Evolutionary conservation across 2,888 invertebrate genomes (phyloP), one percentile per base, ranked within the genome.

Genomic region (Dendrolimus houi): DNA sequence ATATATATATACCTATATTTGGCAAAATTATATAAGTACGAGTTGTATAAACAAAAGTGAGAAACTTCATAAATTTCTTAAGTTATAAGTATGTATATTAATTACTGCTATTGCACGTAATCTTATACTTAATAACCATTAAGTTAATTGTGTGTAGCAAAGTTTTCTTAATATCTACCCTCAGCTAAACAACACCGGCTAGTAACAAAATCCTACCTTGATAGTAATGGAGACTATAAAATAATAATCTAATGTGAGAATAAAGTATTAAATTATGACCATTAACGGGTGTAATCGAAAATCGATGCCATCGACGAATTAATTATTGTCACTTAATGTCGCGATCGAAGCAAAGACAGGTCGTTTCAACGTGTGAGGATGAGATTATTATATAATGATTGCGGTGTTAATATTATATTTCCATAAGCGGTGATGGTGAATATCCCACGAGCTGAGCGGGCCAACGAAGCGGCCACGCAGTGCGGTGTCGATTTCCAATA

Each of bases 401-500:
- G 83, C 74, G 72, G 70, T 72, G 78, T 82, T 83, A 82, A 86
- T 85, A 87, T 87, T 85, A 85, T 82, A 79, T 86, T 85, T 86
- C 85, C 79, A 79, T 79, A 81, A 75, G 76, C 73, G 76, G 76
- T 67, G 73, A 63, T 71, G 74, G 71, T 9, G 29, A 29, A 29
- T 29, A 29, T 77, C 79, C 74, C 78, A 77, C 77, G 76, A 67
- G 71, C 69, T 69, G 73, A 67, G 71, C 69, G 69, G 73, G 69
- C 65, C 59, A 59, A 66, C 69, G 71, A 29, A 72, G 69, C 63
- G 72, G 65, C 68, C 74, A 29, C 29, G 29, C 70, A 68, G 74
- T 64, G 66, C 72, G 80, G 86, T 86, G 87, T 88, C 85, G 84
- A 83, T 86, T 86, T 86, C 83, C 86, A 86, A 85, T 86, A 85